Percentiles rank a stretch among this genome's conserved stretches.
These are phyloP conservation scores for Sturnus vulgaris DNA, from an alignment of 2,113 vertebrate genomes.

Conservation along the genomic window DNA sequence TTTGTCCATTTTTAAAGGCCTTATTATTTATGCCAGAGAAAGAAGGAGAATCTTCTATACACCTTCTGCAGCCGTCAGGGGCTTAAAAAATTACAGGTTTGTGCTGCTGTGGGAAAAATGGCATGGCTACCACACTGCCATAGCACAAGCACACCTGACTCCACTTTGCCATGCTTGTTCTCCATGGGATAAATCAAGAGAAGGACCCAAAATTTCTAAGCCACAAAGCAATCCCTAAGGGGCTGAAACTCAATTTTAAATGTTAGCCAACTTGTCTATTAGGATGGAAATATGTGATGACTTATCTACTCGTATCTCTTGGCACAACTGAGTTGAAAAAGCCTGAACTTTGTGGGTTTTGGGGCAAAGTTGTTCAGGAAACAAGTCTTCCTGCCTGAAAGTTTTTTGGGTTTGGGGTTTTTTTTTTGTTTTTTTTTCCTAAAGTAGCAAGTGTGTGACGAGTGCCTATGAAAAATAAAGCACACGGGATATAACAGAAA, in stretches of 20 bases:
- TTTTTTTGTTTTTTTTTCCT: not conserved
- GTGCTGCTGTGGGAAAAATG: not conserved
- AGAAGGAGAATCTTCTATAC: not conserved
- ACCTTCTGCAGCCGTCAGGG: not conserved
- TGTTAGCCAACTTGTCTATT: not conserved
- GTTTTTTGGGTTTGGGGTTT: not conserved
- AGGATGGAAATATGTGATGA: not conserved
- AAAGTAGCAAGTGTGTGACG: not conserved
- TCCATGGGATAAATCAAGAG: not conserved
- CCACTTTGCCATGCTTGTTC: not conserved
- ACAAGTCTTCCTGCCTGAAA: not conserved
- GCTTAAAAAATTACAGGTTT: not conserved
- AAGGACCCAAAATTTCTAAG: not conserved
- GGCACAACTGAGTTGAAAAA: not conserved
- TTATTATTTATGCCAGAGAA: constrained; percentile 45
- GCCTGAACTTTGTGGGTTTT: not conserved
- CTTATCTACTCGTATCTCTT: not conserved
- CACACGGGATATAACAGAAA: not conserved
- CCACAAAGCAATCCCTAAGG: not conserved
- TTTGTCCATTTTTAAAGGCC: constrained; percentile 48
- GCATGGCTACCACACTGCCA: not conserved
- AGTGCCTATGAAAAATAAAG: not conserved
- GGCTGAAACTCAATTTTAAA: not conserved
- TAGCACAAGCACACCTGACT: not conserved
- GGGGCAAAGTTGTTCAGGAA: not conserved